Evolutionary conservation across 2,888 invertebrate genomes (phyloP).

Genomic region (Isoperla grammatica): DNA sequence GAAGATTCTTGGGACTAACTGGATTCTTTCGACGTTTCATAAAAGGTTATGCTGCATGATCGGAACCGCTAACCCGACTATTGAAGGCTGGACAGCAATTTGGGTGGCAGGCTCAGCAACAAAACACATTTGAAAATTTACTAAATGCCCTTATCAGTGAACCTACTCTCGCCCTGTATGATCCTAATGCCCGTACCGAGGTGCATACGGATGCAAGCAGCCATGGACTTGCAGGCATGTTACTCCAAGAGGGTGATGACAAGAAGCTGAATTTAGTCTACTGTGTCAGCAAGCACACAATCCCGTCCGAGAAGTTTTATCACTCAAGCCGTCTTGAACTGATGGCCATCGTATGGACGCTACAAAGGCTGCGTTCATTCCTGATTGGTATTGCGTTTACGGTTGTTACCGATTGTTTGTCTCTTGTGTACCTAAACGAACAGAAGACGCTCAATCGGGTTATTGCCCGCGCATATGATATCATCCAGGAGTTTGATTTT

Average conservation of each 20-base stretch:
- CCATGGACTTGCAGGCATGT: slow-evolving; percentile 22
- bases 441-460: not conserved
- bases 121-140: not conserved
- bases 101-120: not conserved
- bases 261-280: not conserved
- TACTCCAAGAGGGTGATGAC: not conserved
- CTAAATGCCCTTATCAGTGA: slow-evolving; percentile 27
- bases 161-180: slow-evolving; percentile 29
- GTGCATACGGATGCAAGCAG: slow-evolving; percentile 21
- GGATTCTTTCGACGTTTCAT: slow-evolving; percentile 37
- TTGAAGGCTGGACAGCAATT: slow-evolving; percentile 31
- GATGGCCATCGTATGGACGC: too few species aligned
- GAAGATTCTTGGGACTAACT: slow-evolving; percentile 36
- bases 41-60: slow-evolving; percentile 33
- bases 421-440: not conserved
- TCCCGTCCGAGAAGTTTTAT: not conserved
- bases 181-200: slow-evolving; percentile 21
- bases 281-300: not conserved
- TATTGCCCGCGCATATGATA: not conserved
- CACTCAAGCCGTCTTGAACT: too few species aligned
- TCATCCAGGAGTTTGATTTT: too few species aligned
- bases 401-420: too few species aligned
- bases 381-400: not conserved
- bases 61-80: slow-evolving; percentile 34
- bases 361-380: not conserved